Evolutionary conservation across 2,113 vertebrate species (phyloP).

Genomic region (Phaetusa simplex): DNA sequence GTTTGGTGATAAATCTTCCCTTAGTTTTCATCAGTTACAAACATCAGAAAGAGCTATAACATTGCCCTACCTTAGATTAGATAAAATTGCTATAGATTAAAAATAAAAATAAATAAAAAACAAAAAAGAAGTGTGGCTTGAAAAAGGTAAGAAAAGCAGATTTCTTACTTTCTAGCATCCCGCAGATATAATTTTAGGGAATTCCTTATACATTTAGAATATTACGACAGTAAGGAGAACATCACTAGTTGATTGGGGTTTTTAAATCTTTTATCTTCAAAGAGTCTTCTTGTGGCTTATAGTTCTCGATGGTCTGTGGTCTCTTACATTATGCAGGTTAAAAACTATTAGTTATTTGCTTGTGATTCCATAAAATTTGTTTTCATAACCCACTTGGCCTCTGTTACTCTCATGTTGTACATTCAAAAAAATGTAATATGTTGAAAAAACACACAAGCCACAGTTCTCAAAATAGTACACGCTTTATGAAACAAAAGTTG

Average conservation of each 20-base stretch:
- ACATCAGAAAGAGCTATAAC: background rate
- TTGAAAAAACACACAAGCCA: background rate
- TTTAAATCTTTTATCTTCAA: background rate
- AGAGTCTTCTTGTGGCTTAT: background rate
- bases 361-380: background rate
- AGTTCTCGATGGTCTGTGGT: background rate
- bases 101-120: background rate
- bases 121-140: accelerated
- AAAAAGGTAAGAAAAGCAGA: background rate
- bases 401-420: background rate
- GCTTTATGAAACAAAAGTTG: background rate
- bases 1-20: background rate
- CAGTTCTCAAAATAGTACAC: background rate
- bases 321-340: background rate
- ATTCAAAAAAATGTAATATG: background rate
- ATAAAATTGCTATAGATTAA: background rate
- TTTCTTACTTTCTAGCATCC: background rate
- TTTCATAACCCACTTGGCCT: background rate
- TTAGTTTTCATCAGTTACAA: background rate
- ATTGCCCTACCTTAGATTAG: background rate
- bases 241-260: background rate
- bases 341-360: background rate
- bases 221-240: background rate
- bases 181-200: background rate
- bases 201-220: background rate